Base-by-base conservation (phyloP, 1,140 invertebrate genomes). In the Heterodera carotae region DNA sequence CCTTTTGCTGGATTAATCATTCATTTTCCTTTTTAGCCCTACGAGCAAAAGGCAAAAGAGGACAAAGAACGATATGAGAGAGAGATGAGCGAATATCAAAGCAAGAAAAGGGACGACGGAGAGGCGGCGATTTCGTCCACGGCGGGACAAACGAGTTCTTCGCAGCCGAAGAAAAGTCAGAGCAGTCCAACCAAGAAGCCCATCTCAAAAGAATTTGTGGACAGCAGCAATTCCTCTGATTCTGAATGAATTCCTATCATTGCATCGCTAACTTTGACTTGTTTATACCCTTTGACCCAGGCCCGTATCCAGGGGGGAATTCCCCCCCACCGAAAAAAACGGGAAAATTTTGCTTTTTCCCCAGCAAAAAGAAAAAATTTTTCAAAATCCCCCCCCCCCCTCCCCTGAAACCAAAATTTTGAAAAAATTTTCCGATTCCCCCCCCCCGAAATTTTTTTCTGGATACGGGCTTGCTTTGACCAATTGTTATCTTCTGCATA, bases 41-140 rank as follows among this genome's bases (percentile, higher is more conserved):
- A 79, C 78, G 59, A 85, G 78, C 81, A 78, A 74, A 77, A 60
- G 34, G 53, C 79, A 29, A 82, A 91, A 90, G 84, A 88, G 87
- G 71, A 85, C 88, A 48, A 88, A 87, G 74, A 89, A 88, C 18
- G 89, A 89, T 27, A 87, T 89, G 12, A 87, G 88, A 34, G 88
- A 27, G 82, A 87, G 68, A 85, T 87, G 84, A 68, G 73, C 25
- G 80, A 71, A 4, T 85, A 86, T 77, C 81, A 84, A 68, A 64
- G 31, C n/a, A 73, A 73, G 34, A 77, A 27, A 25, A 31, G 67
- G n/a, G 34, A 76, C n/a, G 62, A 29, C 2, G 70, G 33, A 6
- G 27, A 71, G 5, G 39, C 22, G 29, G 2, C 79, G 0, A n/a
- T n/a, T n/a, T 48, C 71, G 33, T 43, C 69, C 12, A n/a, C 39